phyloP scores from a whole-genome alignment of 2,113 vertebrate genomes.

The Amphilophus citrinellus region DNA sequence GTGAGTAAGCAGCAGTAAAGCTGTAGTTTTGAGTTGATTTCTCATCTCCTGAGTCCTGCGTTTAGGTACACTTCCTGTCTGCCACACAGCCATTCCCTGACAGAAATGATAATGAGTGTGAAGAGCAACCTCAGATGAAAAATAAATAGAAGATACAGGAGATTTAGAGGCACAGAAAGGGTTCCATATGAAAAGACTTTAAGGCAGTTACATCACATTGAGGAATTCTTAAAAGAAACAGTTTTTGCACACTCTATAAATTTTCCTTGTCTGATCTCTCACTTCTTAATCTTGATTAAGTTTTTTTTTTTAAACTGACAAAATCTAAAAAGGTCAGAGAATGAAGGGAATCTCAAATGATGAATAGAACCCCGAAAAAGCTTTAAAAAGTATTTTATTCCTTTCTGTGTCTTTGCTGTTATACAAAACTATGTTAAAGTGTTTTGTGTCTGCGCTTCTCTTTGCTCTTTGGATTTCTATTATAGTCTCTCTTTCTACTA shows the following conservation, averaged over 20 bases:
- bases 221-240: neutral
- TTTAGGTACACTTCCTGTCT: too few species aligned
- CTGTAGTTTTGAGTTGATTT: too few species aligned
- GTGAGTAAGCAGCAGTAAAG: too few species aligned
- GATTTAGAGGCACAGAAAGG: neutral
- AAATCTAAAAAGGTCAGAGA: constrained; percentile 18
- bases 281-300: neutral
- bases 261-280: neutral
- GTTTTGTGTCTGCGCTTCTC: too few species aligned
- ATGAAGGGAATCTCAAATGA: neutral
- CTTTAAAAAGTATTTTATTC: neutral
- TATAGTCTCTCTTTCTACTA: neutral
- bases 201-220: neutral
- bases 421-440: neutral
- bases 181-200: too few species aligned
- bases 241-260: neutral
- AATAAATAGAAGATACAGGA: neutral
- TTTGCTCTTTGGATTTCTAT: neutral
- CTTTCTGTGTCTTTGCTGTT: neutral
- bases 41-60: too few species aligned
- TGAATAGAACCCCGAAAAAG: neutral
- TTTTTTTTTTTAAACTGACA: neutral
- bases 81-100: too few species aligned
- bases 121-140: too few species aligned
- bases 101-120: too few species aligned